phyloP scores from a whole-genome alignment of 2,888 invertebrate genomes.

The Emmelina monodactyla region DNA sequence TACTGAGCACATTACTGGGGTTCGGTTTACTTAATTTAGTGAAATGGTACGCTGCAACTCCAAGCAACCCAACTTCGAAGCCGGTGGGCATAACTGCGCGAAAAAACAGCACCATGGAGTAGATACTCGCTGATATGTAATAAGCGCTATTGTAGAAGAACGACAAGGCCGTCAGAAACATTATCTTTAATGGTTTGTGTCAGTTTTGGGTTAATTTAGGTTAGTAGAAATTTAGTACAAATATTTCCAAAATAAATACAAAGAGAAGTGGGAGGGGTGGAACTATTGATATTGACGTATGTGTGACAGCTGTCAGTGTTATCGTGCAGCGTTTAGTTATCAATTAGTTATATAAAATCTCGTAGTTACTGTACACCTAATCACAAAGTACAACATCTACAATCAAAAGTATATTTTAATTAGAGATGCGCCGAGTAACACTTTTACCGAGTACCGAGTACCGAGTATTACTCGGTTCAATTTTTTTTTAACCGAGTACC shows the following conservation, averaged over 20 bases:
- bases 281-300: neutral
- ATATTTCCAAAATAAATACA: conserved; percentile 44
- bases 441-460: no score
- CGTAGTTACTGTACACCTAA: no score
- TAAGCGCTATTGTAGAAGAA: conserved; percentile 29
- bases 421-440: no score
- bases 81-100: conserved; percentile 50
- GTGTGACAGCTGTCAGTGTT: no score
- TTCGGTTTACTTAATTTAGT: conserved; percentile 44
- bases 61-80: conserved; percentile 40
- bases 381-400: no score
- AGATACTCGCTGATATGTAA: conserved; percentile 28
- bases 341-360: no score
- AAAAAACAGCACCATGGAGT: conserved; percentile 29
- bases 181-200: no score
- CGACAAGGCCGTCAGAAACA: conserved; percentile 35
- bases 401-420: no score
- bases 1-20: conserved; percentile 40
- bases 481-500: no score
- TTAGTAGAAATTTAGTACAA: no score
- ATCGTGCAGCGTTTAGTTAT: no score
- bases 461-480: no score
- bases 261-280: conserved; percentile 24
- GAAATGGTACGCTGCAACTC: conserved; percentile 39
- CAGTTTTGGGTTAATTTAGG: conserved; percentile 20